Conservation (phyloP, 2,113 vertebrate species). For the Microcebus lehilahytsara region DNA sequence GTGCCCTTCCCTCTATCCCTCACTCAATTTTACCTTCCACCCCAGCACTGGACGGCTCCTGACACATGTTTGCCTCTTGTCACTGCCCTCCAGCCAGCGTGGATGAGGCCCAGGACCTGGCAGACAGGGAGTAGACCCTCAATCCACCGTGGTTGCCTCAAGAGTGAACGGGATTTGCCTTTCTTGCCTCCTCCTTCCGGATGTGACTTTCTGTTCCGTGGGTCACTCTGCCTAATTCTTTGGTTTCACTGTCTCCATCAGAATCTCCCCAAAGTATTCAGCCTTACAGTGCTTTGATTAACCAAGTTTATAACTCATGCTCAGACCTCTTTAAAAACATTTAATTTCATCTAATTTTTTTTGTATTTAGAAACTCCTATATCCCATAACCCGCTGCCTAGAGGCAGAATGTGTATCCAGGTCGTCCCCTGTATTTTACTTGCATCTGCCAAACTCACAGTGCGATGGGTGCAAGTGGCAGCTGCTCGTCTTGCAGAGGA, state of each 20-base stretch:
- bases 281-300: neutral
- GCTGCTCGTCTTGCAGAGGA: neutral
- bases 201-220: neutral
- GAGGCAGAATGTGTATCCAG: neutral
- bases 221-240: neutral
- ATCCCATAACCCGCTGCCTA: neutral
- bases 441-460: fast-evolving
- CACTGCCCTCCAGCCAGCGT: neutral
- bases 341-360: neutral
- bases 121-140: neutral
- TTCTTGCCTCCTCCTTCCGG: neutral
- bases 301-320: neutral
- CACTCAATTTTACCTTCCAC: neutral
- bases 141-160: neutral
- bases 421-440: neutral
- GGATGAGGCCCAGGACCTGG: fast-evolving
- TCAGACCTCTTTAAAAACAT: neutral
- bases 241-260: neutral
- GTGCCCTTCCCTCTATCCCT: neutral
- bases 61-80: no score
- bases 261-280: neutral
- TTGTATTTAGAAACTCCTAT: neutral
- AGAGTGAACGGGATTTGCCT: neutral
- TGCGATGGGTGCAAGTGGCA: neutral
- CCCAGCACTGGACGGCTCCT: neutral